phyloP scores from a whole-genome alignment of 2,797 vertebrate genomes.

The Siniperca scherzeri region DNA sequence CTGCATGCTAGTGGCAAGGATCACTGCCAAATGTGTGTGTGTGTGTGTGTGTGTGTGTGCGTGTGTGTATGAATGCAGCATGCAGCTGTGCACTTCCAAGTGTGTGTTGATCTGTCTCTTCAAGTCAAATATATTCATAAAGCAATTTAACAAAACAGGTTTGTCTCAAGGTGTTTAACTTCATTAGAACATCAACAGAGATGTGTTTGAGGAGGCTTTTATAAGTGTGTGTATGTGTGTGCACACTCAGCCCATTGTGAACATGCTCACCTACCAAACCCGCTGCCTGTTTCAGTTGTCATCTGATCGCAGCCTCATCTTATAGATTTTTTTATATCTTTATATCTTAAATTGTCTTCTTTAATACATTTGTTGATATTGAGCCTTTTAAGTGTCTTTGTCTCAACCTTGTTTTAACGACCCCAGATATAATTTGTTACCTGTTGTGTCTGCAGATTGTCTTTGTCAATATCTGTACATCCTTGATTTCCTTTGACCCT shows the following conservation, averaged over 20 bases:
- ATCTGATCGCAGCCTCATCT: conserved; percentile 42
- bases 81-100: neutral
- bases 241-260: neutral
- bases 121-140: conserved; percentile 35
- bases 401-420: conserved; percentile 65
- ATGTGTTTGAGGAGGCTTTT: neutral
- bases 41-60: neutral
- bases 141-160: conserved; percentile 29
- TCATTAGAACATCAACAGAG: conserved; percentile 9
- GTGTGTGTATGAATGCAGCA: neutral
- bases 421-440: conserved; percentile 57
- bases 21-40: conserved; percentile 39
- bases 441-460: conserved; percentile 67
- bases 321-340: conserved; percentile 65
- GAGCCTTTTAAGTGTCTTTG: conserved; percentile 72
- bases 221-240: neutral
- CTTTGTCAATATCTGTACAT: conserved; percentile 58
- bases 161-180: conserved; percentile 29
- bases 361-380: conserved; percentile 55
- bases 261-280: conserved; percentile 57
- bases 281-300: conserved; percentile 46
- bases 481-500: conserved; percentile 71
- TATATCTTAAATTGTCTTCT: conserved; percentile 41
- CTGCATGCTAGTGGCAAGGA: conserved; percentile 48
- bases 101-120: conserved; percentile 25